Percentiles rank a stretch among this genome's conserved stretches.
Conservation (phyloP, 2,888 invertebrate genomes). For the Xestia ashworthii region DNA sequence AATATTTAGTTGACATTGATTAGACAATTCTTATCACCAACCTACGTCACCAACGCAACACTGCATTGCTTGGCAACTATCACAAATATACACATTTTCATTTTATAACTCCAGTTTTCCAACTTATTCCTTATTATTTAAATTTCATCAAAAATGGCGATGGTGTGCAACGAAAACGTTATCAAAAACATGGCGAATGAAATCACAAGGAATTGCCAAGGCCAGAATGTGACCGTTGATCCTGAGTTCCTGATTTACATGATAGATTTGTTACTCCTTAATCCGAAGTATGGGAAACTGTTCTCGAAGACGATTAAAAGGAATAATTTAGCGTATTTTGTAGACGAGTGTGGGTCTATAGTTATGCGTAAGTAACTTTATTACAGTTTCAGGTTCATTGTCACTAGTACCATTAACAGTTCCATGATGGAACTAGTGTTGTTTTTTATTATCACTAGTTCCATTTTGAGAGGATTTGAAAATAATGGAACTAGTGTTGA, state of each 20-base stretch:
- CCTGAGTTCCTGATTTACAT: slow-evolving; percentile 89
- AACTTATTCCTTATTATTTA: slow-evolving; percentile 29
- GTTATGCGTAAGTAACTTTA: slow-evolving; percentile 79
- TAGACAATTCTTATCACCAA: slow-evolving; percentile 20
- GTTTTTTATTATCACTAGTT: no score
- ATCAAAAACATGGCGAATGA: slow-evolving; percentile 91
- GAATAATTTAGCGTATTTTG: slow-evolving; percentile 88
- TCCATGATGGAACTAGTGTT: no score
- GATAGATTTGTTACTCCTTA: slow-evolving; percentile 88
- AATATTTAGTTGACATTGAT: slow-evolving; percentile 24
- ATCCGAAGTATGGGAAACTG: slow-evolving; percentile 90
- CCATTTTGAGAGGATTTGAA: no score
- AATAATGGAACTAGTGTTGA: no score
- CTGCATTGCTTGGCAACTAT: slow-evolving; percentile 50
- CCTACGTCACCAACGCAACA: slow-evolving; percentile 47
- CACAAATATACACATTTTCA: slow-evolving; percentile 11
- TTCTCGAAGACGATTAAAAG: slow-evolving; percentile 86
- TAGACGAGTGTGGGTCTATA: slow-evolving; percentile 87
- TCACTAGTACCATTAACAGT: no score
- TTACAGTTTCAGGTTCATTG: no score
- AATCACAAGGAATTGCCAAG: slow-evolving; percentile 89
- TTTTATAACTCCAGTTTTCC: not conserved
- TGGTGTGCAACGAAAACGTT: slow-evolving; percentile 88
- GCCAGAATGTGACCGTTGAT: slow-evolving; percentile 81
- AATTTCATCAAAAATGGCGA: slow-evolving; percentile 76